Conservation (phyloP, 2,797 vertebrate genomes). For the Varecia variegata region DNA sequence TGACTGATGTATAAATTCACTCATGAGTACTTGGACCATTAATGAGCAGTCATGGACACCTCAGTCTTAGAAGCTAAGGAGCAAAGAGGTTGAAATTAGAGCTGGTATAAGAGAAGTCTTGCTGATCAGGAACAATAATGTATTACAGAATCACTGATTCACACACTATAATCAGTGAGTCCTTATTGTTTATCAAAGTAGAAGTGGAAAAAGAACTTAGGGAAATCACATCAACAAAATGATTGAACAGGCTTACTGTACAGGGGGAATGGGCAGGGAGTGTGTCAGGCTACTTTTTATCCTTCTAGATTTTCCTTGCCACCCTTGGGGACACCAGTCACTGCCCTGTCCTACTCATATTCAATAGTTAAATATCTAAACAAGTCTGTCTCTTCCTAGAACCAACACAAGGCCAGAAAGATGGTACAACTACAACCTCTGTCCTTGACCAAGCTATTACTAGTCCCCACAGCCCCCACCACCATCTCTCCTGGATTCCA, state of each 20-base stretch:
- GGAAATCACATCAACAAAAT: neutral
- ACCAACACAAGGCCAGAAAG: neutral
- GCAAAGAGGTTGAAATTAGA: neutral
- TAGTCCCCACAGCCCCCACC: neutral
- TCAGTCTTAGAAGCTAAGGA: neutral
- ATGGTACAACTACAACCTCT: neutral
- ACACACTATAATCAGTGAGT: neutral
- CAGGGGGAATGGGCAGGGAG: neutral
- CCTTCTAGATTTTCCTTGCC: neutral
- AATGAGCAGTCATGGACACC: neutral
- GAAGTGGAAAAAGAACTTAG: neutral
- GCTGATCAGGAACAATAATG: neutral
- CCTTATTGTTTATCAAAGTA: neutral
- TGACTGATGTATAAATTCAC: neutral
- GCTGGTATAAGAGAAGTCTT: neutral
- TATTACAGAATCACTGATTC: neutral
- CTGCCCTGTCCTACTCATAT: neutral
- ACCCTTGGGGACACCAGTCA: neutral
- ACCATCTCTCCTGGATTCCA: neutral
- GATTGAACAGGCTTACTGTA: neutral
- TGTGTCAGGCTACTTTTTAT: neutral
- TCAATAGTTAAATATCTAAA: neutral
- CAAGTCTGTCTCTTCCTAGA: neutral
- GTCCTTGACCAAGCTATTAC: neutral
- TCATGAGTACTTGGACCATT: neutral